A percentile compares a stretch with the other conserved stretches of the same genome.
phyloP scores from a whole-genome alignment of 1,140 invertebrate genomes.

The Polypedilum pembai region DNA sequence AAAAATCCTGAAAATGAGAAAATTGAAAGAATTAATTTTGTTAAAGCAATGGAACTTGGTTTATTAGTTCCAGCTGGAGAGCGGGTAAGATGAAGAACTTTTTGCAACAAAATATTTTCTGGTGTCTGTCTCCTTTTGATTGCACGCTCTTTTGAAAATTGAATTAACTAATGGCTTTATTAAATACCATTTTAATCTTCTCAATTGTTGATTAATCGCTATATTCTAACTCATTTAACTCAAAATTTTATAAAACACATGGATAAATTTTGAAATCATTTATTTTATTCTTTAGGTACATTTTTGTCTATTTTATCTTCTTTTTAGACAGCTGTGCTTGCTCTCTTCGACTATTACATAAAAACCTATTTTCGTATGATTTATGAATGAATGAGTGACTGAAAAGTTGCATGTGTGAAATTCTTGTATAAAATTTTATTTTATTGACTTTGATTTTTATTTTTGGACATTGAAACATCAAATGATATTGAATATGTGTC shows the following conservation, averaged over 20 bases:
- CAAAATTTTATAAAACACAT: neutral
- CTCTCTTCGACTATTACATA: neutral
- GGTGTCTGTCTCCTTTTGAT: neutral
- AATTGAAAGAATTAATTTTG: conserved; percentile 63
- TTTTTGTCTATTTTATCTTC: neutral
- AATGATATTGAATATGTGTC: neutral
- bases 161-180: neutral
- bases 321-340: conserved; percentile 15
- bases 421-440: neutral
- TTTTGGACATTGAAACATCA: neutral
- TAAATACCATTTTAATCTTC: neutral
- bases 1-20: conserved; percentile 49
- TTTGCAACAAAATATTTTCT: neutral
- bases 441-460: neutral
- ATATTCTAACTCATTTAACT: neutral
- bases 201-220: no score
- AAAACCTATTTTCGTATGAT: neutral
- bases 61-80: conserved; percentile 81
- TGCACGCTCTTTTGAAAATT: neutral
- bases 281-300: neutral
- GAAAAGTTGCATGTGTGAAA: neutral
- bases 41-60: conserved; percentile 79
- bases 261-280: neutral
- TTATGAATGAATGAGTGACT: neutral
- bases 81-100: conserved; percentile 62